These are phyloP conservation scores for Entomobrya proxima DNA, from an alignment of 2,888 invertebrate genomes.

Conservation along the genomic window DNA sequence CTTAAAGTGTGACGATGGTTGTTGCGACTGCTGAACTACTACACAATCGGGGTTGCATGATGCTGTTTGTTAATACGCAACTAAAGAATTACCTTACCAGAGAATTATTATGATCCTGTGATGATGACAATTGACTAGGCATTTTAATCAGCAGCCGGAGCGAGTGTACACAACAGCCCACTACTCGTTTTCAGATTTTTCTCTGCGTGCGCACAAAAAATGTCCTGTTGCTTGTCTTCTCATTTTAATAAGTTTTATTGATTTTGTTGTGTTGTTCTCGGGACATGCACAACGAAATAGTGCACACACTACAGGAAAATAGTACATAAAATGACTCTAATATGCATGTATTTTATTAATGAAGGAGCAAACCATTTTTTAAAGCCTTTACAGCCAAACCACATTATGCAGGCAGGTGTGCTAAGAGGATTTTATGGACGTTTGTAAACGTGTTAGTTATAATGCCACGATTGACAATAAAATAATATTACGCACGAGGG, in stretches of 20 bases:
- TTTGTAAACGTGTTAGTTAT: background rate
- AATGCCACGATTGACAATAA: too few relatives aligned
- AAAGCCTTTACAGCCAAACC: background rate
- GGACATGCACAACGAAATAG: conserved; percentile 35
- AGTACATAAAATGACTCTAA: background rate
- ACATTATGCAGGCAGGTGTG: conserved; percentile 14
- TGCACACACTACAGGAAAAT: conserved; percentile 25
- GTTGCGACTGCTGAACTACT: too few relatives aligned
- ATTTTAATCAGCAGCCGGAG: background rate
- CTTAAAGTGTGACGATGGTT: background rate
- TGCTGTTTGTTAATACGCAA: too few relatives aligned
- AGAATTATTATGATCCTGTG: too few relatives aligned
- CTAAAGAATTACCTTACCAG: background rate
- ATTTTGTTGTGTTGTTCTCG: background rate
- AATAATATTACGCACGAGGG: too few relatives aligned
- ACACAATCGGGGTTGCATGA: too few relatives aligned
- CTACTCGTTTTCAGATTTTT: background rate
- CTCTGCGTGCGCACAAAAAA: background rate
- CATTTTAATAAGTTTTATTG: background rate
- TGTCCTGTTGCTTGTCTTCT: background rate
- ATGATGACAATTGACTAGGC: background rate
- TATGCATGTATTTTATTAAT: background rate
- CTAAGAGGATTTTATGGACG: background rate
- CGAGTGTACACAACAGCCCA: background rate
- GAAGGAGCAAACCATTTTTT: background rate